Base-by-base conservation (phyloP, 2,113 vertebrate genomes). In the Seriola quinqueradiata region DNA sequence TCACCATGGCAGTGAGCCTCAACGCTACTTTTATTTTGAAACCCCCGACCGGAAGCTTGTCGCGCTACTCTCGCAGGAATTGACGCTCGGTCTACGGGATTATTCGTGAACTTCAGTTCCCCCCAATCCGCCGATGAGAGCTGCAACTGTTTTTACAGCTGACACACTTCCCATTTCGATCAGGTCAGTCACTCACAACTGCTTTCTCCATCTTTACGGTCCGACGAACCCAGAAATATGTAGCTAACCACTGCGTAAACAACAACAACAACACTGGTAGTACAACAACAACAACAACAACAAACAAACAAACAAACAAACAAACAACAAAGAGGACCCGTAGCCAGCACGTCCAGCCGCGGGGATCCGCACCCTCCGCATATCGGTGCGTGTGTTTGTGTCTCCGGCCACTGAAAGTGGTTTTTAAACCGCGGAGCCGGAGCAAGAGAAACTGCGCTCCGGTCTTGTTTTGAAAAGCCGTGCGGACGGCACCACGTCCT, bases 41-140 rank as follows among this genome's bases (percentile, higher is more conserved):
- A 0, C 5, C 8, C 1, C 1, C 0, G 13, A 0, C 17, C 70
- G 34, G 81, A 82, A 80, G 21, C 50, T 0, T 1, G 32, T 4
- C 21, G 5, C 19, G 1, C 2, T 32, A 17, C 70, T 59, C 16
- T 61, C 17, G 13, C 3, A 1, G 0, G 12, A 0, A 0, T n/a
- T 86, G 69, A 81, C 69, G 1, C 12, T 61, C 9, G 6, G 19
- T 66, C 9, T 50, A 19, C 74, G 77, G 55, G 69, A 73, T 83
- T 72, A 74, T 65, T 48, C 16, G 60, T 92, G 87, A 93, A 91
- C 91, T 92, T 84, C 81, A 57, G 70, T 90, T 70, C 82, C 80
- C 84, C 70, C 60, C 57, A 11, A 10, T 58, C 48, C 65, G 13
- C 72, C 25, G 73, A 70, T 52, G 76, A 81, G 83, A 76, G 52